A percentile compares a stretch with the other conserved stretches of the same genome.
Conservation (phyloP, 2,797 vertebrate genomes). For the Gallirallus australis region DNA sequence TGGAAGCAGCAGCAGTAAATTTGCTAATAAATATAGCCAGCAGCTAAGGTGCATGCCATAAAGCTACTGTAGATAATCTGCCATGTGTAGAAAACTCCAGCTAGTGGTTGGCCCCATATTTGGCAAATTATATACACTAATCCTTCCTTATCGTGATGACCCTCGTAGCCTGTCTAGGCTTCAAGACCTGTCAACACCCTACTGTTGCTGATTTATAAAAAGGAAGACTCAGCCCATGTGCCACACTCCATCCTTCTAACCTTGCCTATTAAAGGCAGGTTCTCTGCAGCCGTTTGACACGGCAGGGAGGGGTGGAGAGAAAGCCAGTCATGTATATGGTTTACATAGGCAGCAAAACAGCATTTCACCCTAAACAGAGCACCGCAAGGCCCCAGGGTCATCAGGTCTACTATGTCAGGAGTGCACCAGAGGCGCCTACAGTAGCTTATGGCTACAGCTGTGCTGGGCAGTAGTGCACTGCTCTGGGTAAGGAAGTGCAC, state of each 20-base stretch:
- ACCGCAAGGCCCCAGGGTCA: not conserved
- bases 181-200: constrained; percentile 67
- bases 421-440: not conserved
- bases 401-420: not conserved
- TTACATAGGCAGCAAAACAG: constrained; percentile 21
- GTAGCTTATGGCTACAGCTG: not conserved
- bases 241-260: not conserved
- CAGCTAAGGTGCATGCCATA: not conserved
- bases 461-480: not conserved
- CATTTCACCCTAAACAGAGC: not conserved
- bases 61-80: constrained; percentile 30
- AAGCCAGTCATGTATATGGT: not conserved
- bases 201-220: constrained; percentile 55
- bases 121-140: constrained; percentile 54
- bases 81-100: constrained; percentile 27
- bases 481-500: not conserved
- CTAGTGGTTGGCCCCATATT: constrained; percentile 49
- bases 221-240: constrained; percentile 13
- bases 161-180: constrained; percentile 31
- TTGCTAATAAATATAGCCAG: constrained; percentile 4
- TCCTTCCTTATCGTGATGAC: constrained; percentile 58
- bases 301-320: not conserved
- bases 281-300: not conserved
- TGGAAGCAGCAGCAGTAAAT: not conserved
- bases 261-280: constrained; percentile 72